A percentile compares a stretch with the other conserved stretches of the same genome.
phyloP scores from a whole-genome alignment of 2,113 vertebrate genomes.

The Petrocephalus microphthalmus region DNA sequence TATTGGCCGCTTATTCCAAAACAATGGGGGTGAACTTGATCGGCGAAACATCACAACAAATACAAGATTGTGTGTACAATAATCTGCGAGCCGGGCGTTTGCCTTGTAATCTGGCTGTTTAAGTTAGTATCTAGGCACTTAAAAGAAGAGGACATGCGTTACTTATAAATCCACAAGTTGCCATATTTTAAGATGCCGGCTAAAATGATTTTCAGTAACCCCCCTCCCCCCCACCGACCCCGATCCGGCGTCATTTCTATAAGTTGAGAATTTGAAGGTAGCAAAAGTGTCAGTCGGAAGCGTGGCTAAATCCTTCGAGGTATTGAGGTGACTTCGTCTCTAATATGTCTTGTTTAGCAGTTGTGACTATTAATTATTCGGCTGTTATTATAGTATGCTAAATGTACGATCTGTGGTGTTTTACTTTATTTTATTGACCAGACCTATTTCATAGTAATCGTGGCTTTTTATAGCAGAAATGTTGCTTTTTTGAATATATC shows the following conservation, averaged over 20 bases:
- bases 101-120: not conserved
- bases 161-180: not conserved
- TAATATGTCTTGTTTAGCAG: not conserved
- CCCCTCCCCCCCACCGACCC: not conserved
- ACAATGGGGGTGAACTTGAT: not conserved
- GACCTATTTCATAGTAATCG: not conserved
- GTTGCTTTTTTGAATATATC: not conserved
- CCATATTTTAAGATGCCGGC: not conserved
- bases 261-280: not conserved
- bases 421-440: not conserved
- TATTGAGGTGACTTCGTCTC: not conserved
- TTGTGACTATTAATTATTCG: not conserved
- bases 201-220: not conserved
- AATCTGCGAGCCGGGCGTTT: not conserved
- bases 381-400: not conserved
- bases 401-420: not conserved
- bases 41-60: not conserved
- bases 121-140: not conserved
- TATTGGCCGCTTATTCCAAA: not conserved
- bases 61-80: not conserved
- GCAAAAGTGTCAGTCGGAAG: not conserved
- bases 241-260: not conserved
- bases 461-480: not conserved
- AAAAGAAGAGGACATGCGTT: not conserved
- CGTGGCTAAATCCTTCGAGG: not conserved